These are phyloP conservation scores for Acrobasis suavella DNA, from an alignment of 2,888 invertebrate species.

Conservation along the genomic window DNA sequence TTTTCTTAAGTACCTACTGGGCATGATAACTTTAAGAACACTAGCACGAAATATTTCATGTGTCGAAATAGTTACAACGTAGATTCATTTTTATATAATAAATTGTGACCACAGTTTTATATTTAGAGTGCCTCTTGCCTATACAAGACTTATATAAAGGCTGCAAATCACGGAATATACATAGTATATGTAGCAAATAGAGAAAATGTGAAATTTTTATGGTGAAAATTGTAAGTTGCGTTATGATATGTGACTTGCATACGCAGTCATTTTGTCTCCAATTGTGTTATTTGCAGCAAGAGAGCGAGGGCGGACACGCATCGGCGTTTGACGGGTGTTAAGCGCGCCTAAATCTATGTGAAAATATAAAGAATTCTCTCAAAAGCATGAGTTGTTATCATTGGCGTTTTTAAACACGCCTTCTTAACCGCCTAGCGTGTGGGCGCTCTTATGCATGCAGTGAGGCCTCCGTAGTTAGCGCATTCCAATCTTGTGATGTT, in stretches of 20 bases:
- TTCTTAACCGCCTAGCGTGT: no score
- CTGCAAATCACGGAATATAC: constrained; percentile 82
- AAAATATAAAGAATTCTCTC: no score
- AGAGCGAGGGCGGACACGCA: constrained; percentile 15
- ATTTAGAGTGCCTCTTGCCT: constrained; percentile 86
- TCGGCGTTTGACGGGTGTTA: no score
- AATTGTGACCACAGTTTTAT: constrained; percentile 84
- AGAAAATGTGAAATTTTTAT: constrained; percentile 73
- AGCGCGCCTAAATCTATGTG: no score
- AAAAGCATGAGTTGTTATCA: no score
- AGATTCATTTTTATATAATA: constrained; percentile 77
- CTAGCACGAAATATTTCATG: constrained; percentile 73
- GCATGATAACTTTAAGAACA: constrained; percentile 67
- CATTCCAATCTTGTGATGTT: constrained; percentile 71
- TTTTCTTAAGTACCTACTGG: constrained; percentile 60
- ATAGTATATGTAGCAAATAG: constrained; percentile 80
- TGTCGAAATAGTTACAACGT: constrained; percentile 70
- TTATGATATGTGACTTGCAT: constrained; percentile 80
- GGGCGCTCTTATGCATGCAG: background rate
- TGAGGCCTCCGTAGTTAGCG: constrained; percentile 62
- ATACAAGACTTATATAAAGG: constrained; percentile 83
- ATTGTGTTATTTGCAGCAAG: constrained; percentile 34
- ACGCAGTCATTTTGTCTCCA: constrained; percentile 37
- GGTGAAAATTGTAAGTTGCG: constrained; percentile 83
- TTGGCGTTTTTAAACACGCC: no score